Evolutionary conservation across 2,888 invertebrate species (phyloP).

Genomic region (Imbricaverruca yamaguchii): DNA sequence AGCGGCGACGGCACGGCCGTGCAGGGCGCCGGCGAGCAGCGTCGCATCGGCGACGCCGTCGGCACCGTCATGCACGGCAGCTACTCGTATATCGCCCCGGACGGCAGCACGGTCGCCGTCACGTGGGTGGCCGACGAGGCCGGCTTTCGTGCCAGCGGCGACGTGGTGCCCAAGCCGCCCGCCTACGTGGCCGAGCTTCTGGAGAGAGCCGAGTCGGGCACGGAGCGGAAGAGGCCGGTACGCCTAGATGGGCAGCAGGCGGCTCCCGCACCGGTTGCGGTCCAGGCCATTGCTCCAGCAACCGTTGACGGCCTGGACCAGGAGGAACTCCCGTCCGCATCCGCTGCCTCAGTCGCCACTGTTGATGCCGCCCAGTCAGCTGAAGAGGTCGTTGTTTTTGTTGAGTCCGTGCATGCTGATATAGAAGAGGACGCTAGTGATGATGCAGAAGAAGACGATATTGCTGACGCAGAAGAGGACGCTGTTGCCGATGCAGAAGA

Average conservation of each 20-base stretch:
- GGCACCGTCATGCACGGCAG: not conserved
- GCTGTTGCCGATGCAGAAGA: conserved; percentile 3
- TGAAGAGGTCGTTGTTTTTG: conserved; percentile 15
- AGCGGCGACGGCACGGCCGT: not conserved
- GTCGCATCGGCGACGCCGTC: not conserved
- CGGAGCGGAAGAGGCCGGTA: not conserved
- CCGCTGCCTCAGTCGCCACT: conserved; percentile 14
- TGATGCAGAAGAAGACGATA: not conserved
- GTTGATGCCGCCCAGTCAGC: conserved; percentile 4
- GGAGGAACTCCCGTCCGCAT: not conserved
- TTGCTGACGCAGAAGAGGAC: conserved; percentile 2
- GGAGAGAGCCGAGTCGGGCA: not conserved
- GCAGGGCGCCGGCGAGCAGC: not conserved
- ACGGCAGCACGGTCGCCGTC: not conserved
- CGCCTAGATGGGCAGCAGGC: too few relatives aligned
- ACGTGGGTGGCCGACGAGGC: not conserved
- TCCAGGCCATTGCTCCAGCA: too few relatives aligned
- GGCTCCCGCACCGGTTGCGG: too few relatives aligned
- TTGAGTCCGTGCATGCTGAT: not conserved
- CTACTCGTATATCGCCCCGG: not conserved
- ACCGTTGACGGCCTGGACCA: not conserved
- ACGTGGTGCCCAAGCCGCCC: not conserved
- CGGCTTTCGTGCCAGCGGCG: not conserved
- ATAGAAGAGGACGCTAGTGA: too few relatives aligned
- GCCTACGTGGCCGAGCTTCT: not conserved